These are phyloP conservation scores for Scolopax bukidnonensis DNA, from an alignment of 2,797 vertebrate genomes.

Conservation along the genomic window DNA sequence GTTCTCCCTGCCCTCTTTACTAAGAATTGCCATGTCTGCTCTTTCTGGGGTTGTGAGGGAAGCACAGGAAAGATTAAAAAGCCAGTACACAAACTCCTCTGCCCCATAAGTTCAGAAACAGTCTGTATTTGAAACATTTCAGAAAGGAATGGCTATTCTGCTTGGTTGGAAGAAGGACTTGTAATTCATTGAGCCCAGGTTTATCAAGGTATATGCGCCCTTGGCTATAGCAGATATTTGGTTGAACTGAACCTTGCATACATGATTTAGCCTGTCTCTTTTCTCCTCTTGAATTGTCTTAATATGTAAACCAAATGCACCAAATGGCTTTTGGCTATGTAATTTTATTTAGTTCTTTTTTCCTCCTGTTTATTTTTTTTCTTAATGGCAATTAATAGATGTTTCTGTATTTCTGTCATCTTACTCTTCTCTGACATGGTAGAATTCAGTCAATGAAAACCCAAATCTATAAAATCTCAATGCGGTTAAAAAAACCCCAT, in stretches of 20 bases:
- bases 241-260: neutral
- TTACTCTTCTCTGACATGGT: neutral
- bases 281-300: neutral
- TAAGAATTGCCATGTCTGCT: rapidly evolving
- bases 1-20: neutral
- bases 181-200: neutral
- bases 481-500: neutral
- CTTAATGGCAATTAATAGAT: neutral
- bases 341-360: neutral
- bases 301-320: neutral
- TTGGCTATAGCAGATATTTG: neutral
- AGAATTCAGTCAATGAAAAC: neutral
- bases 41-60: neutral
- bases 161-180: neutral
- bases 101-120: neutral
- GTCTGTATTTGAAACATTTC: neutral
- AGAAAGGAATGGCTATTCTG: neutral
- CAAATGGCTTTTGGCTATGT: neutral
- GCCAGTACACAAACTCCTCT: neutral
- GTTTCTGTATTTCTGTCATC: neutral
- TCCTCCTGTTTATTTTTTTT: neutral
- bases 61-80: neutral
- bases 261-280: neutral
- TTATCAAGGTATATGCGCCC: neutral
- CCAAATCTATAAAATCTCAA: neutral